phyloP scores from a whole-genome alignment of 2,797 vertebrate species.

The Lindbergichthys nudifrons region DNA sequence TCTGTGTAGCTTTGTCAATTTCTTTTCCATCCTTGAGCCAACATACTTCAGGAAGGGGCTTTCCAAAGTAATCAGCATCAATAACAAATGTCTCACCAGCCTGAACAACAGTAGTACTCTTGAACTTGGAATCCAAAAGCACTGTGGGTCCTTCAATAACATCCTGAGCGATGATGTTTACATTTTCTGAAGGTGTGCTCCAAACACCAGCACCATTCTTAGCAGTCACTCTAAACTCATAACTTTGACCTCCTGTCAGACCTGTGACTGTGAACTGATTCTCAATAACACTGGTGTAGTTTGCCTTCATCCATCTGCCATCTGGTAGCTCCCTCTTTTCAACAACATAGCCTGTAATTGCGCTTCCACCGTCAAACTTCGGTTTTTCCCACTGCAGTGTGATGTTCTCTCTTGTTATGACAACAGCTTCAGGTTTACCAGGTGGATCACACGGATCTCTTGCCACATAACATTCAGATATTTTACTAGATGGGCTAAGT shows the following conservation, averaged over 20 bases:
- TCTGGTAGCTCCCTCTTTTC: slow-evolving; percentile 94
- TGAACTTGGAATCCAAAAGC: slow-evolving; percentile 91
- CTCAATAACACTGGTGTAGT: slow-evolving; percentile 92
- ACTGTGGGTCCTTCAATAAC: slow-evolving; percentile 91
- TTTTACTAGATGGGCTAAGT: slow-evolving; percentile 89
- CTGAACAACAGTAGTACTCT: slow-evolving; percentile 84
- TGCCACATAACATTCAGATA: slow-evolving; percentile 90
- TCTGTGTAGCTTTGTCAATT: slow-evolving; percentile 87
- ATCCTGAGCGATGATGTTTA: slow-evolving; percentile 90
- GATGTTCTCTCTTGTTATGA: slow-evolving; percentile 90
- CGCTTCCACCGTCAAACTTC: slow-evolving; percentile 92
- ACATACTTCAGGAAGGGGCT: slow-evolving; percentile 91
- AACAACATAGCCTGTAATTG: slow-evolving; percentile 92
- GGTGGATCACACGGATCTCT: slow-evolving; percentile 93
- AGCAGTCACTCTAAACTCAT: slow-evolving; percentile 94
- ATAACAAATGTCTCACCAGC: slow-evolving; percentile 93
- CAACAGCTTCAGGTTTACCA: slow-evolving; percentile 90
- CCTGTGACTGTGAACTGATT: slow-evolving; percentile 91
- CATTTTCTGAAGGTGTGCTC: slow-evolving; percentile 90
- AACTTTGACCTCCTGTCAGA: slow-evolving; percentile 90
- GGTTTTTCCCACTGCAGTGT: slow-evolving; percentile 94
- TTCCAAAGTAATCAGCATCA: slow-evolving; percentile 95
- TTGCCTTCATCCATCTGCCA: slow-evolving; percentile 95
- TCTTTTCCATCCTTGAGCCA: slow-evolving; percentile 92
- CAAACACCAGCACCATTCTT: slow-evolving; percentile 93